Percentiles rank a stretch among this genome's conserved stretches.
phyloP scores from a whole-genome alignment of 2,888 invertebrate genomes.

The Prosopocoilus inquinatus region DNA sequence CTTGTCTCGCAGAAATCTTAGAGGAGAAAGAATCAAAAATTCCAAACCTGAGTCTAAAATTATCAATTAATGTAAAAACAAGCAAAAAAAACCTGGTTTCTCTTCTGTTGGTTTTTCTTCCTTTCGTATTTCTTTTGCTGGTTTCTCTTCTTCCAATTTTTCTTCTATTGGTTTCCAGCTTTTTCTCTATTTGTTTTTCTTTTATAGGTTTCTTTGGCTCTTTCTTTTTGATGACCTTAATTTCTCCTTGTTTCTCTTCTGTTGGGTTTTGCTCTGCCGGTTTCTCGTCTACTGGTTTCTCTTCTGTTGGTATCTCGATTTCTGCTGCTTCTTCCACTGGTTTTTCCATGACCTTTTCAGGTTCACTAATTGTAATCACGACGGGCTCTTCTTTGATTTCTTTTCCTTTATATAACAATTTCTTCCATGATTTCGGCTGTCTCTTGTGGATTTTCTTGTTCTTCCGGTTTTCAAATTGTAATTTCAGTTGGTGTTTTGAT shows the following conservation, averaged over 20 bases:
- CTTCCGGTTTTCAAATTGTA: slow-evolving; percentile 40
- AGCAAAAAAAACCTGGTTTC: too few species aligned
- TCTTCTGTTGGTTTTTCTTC: slow-evolving; percentile 14
- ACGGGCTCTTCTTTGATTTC: slow-evolving; percentile 36
- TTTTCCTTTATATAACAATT: slow-evolving; percentile 38
- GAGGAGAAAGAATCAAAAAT: too few species aligned
- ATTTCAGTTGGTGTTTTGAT: slow-evolving; percentile 22
- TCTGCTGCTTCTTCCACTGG: slow-evolving; percentile 29
- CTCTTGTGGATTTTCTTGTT: slow-evolving; percentile 38
- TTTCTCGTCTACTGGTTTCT: background rate
- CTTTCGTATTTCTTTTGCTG: slow-evolving; percentile 8
- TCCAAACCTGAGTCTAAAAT: too few species aligned
- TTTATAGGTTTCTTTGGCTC: slow-evolving; percentile 36
- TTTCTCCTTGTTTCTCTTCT: slow-evolving; percentile 27
- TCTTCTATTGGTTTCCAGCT: slow-evolving; percentile 26
- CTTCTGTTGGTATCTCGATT: slow-evolving; percentile 24
- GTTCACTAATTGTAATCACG: slow-evolving; percentile 15
- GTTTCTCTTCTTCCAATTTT: slow-evolving; percentile 28
- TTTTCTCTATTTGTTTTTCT: slow-evolving; percentile 31
- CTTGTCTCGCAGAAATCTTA: too few species aligned
- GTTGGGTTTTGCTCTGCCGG: slow-evolving; percentile 19
- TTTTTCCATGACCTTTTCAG: slow-evolving; percentile 33
- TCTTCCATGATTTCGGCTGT: slow-evolving; percentile 37
- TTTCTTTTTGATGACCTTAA: slow-evolving; percentile 40
- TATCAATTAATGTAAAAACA: too few species aligned